Evolutionary conservation across 2,113 vertebrate species (phyloP).

Genomic region (Amphiprion percula): DNA sequence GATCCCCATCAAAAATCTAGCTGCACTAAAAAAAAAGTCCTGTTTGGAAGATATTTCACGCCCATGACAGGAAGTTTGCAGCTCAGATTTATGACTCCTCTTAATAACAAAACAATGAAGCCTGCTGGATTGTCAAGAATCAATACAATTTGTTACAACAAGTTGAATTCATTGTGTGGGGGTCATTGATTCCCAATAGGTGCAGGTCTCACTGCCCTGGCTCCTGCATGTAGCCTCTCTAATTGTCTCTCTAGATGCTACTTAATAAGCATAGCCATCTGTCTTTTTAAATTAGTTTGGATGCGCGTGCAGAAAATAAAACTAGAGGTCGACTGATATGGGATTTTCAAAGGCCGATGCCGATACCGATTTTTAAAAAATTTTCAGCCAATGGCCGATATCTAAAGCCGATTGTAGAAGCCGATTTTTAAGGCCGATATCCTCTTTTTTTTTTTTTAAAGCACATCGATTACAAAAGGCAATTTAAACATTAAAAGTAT

Average conservation of each 20-base stretch:
- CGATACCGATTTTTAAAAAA: too few relatives aligned
- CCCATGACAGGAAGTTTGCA: constrained; percentile 17
- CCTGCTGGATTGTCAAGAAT: constrained; percentile 53
- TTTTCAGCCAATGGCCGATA: too few relatives aligned
- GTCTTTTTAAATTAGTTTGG: constrained; percentile 64
- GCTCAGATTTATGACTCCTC: constrained; percentile 41
- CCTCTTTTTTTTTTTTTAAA: too few relatives aligned
- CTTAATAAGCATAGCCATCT: constrained; percentile 60
- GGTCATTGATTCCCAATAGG: constrained; percentile 70
- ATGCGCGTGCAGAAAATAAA: constrained; percentile 13
- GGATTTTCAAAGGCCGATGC: too few relatives aligned
- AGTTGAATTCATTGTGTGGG: constrained; percentile 63
- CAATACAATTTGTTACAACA: constrained; percentile 61
- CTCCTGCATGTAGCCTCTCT: constrained; percentile 38
- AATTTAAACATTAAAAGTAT: too few relatives aligned
- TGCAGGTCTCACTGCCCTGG: constrained; percentile 34
- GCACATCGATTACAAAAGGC: too few relatives aligned
- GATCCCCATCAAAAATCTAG: constrained; percentile 39
- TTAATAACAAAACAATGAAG: constrained; percentile 52
- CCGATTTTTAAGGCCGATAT: too few relatives aligned
- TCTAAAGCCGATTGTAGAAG: too few relatives aligned
- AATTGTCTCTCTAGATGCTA: constrained; percentile 61
- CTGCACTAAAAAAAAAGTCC: neutral
- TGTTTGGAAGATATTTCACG: constrained; percentile 9
- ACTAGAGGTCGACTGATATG: too few relatives aligned